Evolutionary conservation across 2,888 invertebrate genomes (phyloP).

Genomic region (Ptychoptera albimana): DNA sequence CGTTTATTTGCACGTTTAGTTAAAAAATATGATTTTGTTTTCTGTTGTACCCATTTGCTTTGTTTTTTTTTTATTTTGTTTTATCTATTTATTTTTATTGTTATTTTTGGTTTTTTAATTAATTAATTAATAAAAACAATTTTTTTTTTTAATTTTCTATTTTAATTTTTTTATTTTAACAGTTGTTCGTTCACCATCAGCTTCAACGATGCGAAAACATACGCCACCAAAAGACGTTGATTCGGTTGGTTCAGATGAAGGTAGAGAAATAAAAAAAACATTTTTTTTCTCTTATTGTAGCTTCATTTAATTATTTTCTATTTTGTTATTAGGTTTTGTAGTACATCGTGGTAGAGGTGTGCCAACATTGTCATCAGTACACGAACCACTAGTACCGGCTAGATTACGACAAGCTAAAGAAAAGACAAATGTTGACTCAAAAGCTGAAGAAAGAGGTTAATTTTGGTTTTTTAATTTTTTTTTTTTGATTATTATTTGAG

Average conservation of each 20-base stretch:
- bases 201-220: conserved; percentile 18
- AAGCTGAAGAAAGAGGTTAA: conserved; percentile 50
- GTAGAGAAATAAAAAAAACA: conserved; percentile 20
- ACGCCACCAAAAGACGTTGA: conserved; percentile 22
- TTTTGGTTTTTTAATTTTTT: conserved; percentile 1
- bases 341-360: conserved; percentile 66
- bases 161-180: conserved; percentile 10
- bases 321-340: conserved; percentile 45
- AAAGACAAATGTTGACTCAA: conserved; percentile 42
- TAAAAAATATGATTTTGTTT: conserved; percentile 1
- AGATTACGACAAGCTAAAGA: conserved; percentile 44
- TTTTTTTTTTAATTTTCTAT: conserved; percentile 12
- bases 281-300: background rate
- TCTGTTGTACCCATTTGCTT: conserved; percentile 2
- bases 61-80: conserved; percentile 9
- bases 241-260: conserved; percentile 15
- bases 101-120: conserved; percentile 8
- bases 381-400: conserved; percentile 41
- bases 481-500: background rate
- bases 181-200: conserved; percentile 17
- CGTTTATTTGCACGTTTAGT: too few relatives aligned
- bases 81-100: too few relatives aligned
- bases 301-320: too few relatives aligned
- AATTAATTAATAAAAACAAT: conserved; percentile 10
- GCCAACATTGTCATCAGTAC: conserved; percentile 56